These are phyloP conservation scores for Tokudaia muenninki DNA, from an alignment of 2,797 vertebrate species.

Conservation along the genomic window DNA sequence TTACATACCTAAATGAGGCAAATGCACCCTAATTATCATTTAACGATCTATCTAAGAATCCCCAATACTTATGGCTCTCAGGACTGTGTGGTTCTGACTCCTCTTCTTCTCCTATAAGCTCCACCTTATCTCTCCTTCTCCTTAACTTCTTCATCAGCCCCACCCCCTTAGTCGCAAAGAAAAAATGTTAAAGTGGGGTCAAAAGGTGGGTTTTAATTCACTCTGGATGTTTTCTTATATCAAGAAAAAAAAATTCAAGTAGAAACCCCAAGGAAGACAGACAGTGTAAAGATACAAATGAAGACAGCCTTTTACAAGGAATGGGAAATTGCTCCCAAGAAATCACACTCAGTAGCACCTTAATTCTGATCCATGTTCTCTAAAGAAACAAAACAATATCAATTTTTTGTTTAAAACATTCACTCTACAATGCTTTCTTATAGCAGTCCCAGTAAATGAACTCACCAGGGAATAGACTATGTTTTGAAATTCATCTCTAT, in stretches of 20 bases:
- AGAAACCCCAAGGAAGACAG: not conserved
- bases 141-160: too few relatives aligned
- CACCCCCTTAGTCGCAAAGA: not conserved
- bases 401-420: not conserved
- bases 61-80: too few relatives aligned
- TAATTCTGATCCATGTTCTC: not conserved
- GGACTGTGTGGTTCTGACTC: too few relatives aligned
- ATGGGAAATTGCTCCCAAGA: not conserved
- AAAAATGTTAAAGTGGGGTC: not conserved
- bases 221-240: not conserved
- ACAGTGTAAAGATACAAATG: not conserved
- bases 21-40: too few relatives aligned
- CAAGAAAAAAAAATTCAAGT: not conserved
- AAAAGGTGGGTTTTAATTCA: not conserved
- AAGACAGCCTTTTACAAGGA: not conserved
- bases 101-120: too few relatives aligned
- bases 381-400: not conserved
- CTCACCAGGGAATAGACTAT: not conserved
- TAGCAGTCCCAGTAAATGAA: not conserved
- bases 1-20: too few relatives aligned
- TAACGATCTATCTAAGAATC: too few relatives aligned
- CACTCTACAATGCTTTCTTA: not conserved
- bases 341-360: not conserved
- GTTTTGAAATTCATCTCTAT: not conserved
- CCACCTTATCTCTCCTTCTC: too few relatives aligned